Evolutionary conservation across 2,797 vertebrate genomes (phyloP).

Genomic region (Helarctos malayanus): DNA sequence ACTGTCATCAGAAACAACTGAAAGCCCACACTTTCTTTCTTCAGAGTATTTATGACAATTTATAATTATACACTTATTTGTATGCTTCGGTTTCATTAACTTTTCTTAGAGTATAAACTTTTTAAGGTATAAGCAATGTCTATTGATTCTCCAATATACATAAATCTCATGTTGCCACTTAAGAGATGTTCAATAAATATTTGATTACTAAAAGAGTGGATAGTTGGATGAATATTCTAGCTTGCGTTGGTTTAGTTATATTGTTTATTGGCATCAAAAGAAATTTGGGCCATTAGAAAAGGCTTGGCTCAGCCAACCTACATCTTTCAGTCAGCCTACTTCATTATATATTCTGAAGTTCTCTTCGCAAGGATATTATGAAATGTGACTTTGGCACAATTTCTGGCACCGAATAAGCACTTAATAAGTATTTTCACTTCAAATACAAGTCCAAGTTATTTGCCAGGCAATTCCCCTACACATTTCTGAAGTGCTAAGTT

Average conservation of each 20-base stretch:
- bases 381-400: neutral
- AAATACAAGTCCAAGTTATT: neutral
- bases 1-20: neutral
- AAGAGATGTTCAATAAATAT: neutral
- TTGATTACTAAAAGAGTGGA: neutral
- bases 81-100: neutral
- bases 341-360: neutral
- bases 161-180: neutral
- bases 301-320: neutral
- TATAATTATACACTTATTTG: neutral
- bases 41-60: neutral
- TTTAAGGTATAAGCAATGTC: neutral
- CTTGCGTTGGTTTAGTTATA: neutral
- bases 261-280: neutral
- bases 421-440: slow-evolving; percentile 12
- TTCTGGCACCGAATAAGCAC: neutral
- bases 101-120: neutral
- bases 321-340: neutral
- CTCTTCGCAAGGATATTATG: neutral
- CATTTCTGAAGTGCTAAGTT: neutral
- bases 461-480: neutral
- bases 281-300: slow-evolving; percentile 4
- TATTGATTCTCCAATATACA: neutral
- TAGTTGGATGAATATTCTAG: neutral
- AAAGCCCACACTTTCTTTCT: neutral